Evolutionary conservation across 2,888 invertebrate genomes (phyloP).

Genomic region (Plemyria rubiginata): DNA sequence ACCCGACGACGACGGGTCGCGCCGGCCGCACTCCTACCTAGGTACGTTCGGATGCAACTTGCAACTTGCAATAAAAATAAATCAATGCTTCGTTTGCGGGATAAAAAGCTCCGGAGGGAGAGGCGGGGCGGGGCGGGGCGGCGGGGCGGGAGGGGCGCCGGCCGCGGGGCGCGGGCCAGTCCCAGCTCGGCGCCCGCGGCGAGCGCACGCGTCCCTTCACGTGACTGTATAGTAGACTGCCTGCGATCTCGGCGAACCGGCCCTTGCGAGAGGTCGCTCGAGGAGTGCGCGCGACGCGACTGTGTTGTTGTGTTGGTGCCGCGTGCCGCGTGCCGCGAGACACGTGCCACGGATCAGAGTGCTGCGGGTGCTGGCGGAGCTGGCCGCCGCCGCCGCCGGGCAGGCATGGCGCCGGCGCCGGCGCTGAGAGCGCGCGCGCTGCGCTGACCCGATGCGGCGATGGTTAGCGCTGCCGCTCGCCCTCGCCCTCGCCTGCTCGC

Average conservation of each 20-base stretch:
- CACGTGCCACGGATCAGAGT: slow-evolving; percentile 55
- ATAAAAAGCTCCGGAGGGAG: slow-evolving; percentile 54
- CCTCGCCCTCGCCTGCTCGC: slow-evolving; percentile 71
- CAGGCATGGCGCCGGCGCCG: slow-evolving; percentile 62
- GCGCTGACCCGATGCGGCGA: slow-evolving; percentile 68
- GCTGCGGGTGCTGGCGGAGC: slow-evolving; percentile 49
- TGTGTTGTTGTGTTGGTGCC: slow-evolving; percentile 16
- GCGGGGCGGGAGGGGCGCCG: slow-evolving; percentile 40
- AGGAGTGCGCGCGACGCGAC: slow-evolving; percentile 26
- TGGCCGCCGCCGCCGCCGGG: slow-evolving; percentile 37
- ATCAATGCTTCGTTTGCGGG: slow-evolving; percentile 54
- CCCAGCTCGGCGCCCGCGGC: slow-evolving; percentile 60
- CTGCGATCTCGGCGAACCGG: slow-evolving; percentile 13
- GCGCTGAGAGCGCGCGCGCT: slow-evolving; percentile 50
- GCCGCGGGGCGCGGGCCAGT: slow-evolving; percentile 60
- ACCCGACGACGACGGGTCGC: too few relatives aligned
- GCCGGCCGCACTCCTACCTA: not conserved
- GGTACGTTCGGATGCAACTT: slow-evolving; percentile 25
- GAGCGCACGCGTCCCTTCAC: slow-evolving; percentile 55
- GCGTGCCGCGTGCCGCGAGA: slow-evolving; percentile 39
- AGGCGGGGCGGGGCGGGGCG: slow-evolving; percentile 38
- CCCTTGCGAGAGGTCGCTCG: slow-evolving; percentile 28
- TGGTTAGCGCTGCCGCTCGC: slow-evolving; percentile 70
- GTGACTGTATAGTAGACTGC: not conserved
- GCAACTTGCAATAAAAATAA: slow-evolving; percentile 62